Percentiles rank a stretch among this genome's conserved stretches.
Evolutionary conservation across 2,888 invertebrate species (phyloP).

Genomic region (Acheta domesticus): DNA sequence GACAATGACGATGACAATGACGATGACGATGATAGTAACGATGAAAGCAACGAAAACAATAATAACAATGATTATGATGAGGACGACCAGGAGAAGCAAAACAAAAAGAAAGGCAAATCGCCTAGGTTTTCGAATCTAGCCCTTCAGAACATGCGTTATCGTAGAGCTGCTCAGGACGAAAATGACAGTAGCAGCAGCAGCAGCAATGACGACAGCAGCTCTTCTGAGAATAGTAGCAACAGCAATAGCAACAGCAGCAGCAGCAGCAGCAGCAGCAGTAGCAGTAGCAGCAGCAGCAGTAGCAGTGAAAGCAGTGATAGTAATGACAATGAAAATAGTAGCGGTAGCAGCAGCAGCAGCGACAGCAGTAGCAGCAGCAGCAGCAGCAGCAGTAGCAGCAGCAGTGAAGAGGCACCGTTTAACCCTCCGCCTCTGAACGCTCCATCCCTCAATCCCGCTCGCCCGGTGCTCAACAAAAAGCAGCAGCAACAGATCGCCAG

Average conservation of each 20-base stretch:
- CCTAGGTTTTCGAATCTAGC: constrained; percentile 51
- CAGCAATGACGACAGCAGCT: neutral
- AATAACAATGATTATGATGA: too few relatives aligned
- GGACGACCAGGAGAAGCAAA: too few relatives aligned
- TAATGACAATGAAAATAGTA: neutral
- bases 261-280: constrained; percentile 26
- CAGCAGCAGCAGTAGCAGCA: constrained; percentile 22
- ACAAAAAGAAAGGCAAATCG: constrained; percentile 39
- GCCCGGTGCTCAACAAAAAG: neutral
- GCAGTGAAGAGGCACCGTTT: constrained; percentile 30
- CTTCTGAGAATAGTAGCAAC: constrained; percentile 18
- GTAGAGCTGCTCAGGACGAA: too few relatives aligned
- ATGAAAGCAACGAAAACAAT: too few relatives aligned
- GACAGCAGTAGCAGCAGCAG: constrained; percentile 25
- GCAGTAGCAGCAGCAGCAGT: constrained; percentile 33
- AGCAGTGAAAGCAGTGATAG: constrained; percentile 24
- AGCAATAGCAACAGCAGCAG: neutral
- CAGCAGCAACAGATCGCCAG: neutral
- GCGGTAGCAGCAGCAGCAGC: neutral
- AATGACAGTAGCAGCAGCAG: constrained; percentile 19
- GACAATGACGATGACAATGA: too few relatives aligned
- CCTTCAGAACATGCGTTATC: too few relatives aligned
- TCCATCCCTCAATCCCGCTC: neutral
- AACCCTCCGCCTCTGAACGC: constrained; percentile 26
- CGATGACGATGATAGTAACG: too few relatives aligned